These are phyloP conservation scores for Pollenia labialis DNA, from an alignment of 2,888 invertebrate species.

Conservation along the genomic window DNA sequence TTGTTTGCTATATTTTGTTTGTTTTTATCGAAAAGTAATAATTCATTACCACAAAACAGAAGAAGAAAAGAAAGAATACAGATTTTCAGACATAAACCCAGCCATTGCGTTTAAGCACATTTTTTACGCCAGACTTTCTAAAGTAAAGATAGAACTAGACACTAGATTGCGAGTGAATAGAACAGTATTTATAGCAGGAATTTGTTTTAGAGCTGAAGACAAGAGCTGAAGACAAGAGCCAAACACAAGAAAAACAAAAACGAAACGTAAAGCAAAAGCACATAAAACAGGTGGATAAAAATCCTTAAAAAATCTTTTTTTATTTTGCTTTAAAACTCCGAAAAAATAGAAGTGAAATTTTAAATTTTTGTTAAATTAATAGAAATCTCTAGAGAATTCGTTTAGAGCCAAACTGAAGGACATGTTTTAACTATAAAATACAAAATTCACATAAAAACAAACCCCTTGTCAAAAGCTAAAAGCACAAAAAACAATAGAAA, in stretches of 20 bases:
- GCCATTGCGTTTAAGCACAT: conserved; percentile 64
- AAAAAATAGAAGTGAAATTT: conserved; percentile 34
- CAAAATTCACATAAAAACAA: conserved; percentile 42
- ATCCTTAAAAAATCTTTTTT: conserved; percentile 13
- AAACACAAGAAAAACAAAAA: conserved; percentile 30
- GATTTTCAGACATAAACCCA: conserved; percentile 63
- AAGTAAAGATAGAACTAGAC: conserved; percentile 58
- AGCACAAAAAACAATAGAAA: conserved; percentile 47
- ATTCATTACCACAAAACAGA: conserved; percentile 77
- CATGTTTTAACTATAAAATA: conserved; percentile 40
- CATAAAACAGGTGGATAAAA: conserved; percentile 65
- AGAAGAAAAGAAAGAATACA: conserved; percentile 58
- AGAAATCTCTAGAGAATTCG: conserved; percentile 66
- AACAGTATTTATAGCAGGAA: conserved; percentile 54
- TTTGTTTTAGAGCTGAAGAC: conserved; percentile 52
- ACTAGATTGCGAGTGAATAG: conserved; percentile 57
- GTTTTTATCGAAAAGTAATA: conserved; percentile 81
- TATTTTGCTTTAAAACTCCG: not conserved
- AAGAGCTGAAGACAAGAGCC: conserved; percentile 47
- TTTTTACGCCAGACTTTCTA: conserved; percentile 57
- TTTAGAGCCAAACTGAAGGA: conserved; percentile 37
- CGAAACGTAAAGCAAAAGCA: not conserved
- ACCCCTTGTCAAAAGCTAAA: conserved; percentile 68
- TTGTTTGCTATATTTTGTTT: conserved; percentile 51
- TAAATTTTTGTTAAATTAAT: conserved; percentile 52